Evolutionary conservation across 1,140 invertebrate genomes (phyloP).

Genomic region (Habropoda laboriosa): DNA sequence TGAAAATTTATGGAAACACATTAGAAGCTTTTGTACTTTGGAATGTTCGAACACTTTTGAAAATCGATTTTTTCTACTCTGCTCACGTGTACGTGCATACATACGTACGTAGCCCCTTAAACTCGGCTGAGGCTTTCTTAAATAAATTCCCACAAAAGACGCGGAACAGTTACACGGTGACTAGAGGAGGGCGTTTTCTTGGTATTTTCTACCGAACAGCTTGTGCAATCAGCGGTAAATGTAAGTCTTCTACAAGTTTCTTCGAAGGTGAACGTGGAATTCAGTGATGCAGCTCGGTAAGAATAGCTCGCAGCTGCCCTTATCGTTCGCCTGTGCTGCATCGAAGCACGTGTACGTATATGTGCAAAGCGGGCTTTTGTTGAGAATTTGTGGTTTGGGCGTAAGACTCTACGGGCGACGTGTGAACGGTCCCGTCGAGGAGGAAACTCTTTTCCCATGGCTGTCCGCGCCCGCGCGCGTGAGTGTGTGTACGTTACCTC

Average conservation of each 20-base stretch:
- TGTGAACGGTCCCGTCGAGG: not conserved
- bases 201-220: constrained; percentile 11
- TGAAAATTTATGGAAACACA: no score
- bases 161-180: not conserved
- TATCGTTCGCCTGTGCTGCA: not conserved
- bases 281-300: not conserved
- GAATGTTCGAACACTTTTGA: no score
- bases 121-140: not conserved
- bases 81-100: no score
- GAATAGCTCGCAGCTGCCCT: not conserved
- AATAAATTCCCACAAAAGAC: not conserved
- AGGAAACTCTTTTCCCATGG: constrained; percentile 2
- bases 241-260: not conserved
- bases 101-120: no score
- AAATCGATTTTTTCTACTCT: no score
- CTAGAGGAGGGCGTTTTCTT: not conserved
- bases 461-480: no score
- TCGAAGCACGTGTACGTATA: no score
- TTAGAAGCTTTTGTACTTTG: no score
- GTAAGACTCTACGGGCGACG: not conserved
- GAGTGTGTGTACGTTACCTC: not conserved
- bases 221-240: constrained; percentile 22
- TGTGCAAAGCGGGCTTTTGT: constrained; percentile 11
- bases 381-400: constrained; percentile 15
- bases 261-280: not conserved